Evolutionary conservation across 2,888 invertebrate species (phyloP), one percentile per base, ranked within the genome.

Genomic region (Pandemis heparana): DNA sequence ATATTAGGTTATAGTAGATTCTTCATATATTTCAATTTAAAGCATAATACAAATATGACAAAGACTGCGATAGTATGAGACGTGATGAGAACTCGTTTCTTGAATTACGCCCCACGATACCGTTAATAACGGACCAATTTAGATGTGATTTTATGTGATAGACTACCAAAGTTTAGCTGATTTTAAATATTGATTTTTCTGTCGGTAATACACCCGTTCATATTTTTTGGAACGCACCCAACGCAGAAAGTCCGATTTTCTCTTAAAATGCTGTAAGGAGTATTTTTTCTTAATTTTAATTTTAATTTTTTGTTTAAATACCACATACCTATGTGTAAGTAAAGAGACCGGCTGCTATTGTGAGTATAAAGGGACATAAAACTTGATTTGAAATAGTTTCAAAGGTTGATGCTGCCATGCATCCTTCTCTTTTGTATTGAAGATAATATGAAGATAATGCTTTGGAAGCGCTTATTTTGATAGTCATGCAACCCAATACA

Each of bases 1-100:
- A 73, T 75, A 62, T 76, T 80, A 76, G 77, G 70, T 76, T 75
- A 75, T 66, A 68, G 69, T 64, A 60, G 66, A 60, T 63, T 75
- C 70, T 64, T 74, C 66, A 68, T 67, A 68, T 65, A 68, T 72
- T 67, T 67, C 48, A 72, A 70, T 71, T 51, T 62, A 43, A 66
- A 64, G 65, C 51, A 65, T 65, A 63, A 75, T 61, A 70, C 53
- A 70, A 63, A 73, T 71, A 70, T 70, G 51, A 75, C 70, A 75
- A 77, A 75, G 51, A 75, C 77, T 71, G 71, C 23, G 60, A 67
- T 53, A 61, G 38, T 23, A 39, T 18, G 39, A 32, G 10, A 59
- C 16, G 39, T 65, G 51, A 48, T 43, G 16, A 51, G 48, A 38
- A 43, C 51, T 59, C 23, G 71, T 60, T 60, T 60, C 16, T 18